Evolutionary conservation across 2,113 vertebrate genomes (phyloP).

Genomic region (Thalassarche chlororhynchos): DNA sequence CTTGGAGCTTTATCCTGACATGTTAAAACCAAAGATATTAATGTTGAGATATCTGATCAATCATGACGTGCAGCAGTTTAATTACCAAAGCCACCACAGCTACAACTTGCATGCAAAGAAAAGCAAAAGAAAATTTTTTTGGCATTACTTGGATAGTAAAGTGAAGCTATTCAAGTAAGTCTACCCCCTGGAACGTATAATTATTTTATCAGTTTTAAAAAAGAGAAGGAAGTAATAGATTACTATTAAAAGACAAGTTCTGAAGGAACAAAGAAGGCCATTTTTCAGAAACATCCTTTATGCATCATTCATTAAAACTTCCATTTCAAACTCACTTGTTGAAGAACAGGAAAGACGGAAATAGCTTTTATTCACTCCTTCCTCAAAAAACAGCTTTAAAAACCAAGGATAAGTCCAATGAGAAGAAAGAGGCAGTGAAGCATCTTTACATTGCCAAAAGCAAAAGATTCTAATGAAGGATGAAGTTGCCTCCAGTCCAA

Average conservation of each 20-base stretch:
- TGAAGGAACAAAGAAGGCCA: neutral
- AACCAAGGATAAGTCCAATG: neutral
- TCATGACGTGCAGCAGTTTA: neutral
- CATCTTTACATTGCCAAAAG: neutral
- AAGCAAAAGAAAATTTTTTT: neutral
- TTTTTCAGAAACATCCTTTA: slow-evolving; percentile 8
- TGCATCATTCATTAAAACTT: neutral
- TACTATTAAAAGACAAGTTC: neutral
- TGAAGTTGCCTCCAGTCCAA: neutral
- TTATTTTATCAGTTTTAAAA: neutral
- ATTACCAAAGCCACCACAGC: neutral
- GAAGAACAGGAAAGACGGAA: neutral
- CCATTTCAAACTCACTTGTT: neutral
- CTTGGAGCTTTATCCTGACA: neutral
- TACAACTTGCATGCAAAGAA: neutral
- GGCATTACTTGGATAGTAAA: neutral
- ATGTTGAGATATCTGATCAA: neutral
- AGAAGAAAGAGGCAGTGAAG: neutral
- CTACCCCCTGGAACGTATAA: neutral
- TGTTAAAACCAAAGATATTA: neutral
- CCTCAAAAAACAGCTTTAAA: neutral
- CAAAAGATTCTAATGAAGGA: neutral
- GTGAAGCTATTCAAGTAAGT: neutral
- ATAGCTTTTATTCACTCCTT: neutral
- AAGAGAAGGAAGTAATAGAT: neutral